Evolutionary conservation across 2,888 invertebrate genomes (phyloP).

Genomic region (Eucriotettix oculatus): DNA sequence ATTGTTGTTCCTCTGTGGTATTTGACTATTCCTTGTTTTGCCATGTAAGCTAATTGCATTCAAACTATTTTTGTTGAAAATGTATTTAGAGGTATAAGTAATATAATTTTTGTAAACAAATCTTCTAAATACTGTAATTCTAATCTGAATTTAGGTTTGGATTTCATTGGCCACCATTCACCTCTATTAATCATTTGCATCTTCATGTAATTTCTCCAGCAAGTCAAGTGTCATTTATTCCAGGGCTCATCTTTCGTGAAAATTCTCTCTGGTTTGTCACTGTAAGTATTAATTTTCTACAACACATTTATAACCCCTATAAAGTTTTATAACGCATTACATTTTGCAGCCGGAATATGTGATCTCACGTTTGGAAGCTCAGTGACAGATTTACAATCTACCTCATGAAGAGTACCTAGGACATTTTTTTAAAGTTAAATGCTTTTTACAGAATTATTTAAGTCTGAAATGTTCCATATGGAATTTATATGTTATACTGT

Average conservation of each 20-base stretch:
- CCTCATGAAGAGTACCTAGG: no score
- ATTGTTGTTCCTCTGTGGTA: no score
- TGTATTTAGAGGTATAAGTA: no score
- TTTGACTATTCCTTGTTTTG: no score
- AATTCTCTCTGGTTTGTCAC: constrained; percentile 68
- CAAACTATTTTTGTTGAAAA: no score
- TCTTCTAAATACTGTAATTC: constrained; percentile 8
- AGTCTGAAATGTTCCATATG: no score
- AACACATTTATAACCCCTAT: not conserved
- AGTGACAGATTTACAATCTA: no score
- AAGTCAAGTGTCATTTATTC: constrained; percentile 50
- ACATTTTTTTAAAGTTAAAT: no score
- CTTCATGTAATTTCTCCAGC: constrained; percentile 71
- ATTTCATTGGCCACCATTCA: constrained; percentile 86
- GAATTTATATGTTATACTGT: no score
- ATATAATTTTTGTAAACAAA: no score
- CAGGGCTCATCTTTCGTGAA: constrained; percentile 49
- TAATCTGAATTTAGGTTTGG: constrained; percentile 35
- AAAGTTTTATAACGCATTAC: not conserved
- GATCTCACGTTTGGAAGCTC: not conserved
- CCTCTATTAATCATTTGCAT: constrained; percentile 66
- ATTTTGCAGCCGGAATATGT: not conserved
- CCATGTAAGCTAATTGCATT: no score
- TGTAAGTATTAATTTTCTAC: constrained; percentile 33
- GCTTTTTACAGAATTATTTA: no score